phyloP scores from a whole-genome alignment of 2,797 vertebrate species.

The Thaleichthys pacificus region DNA sequence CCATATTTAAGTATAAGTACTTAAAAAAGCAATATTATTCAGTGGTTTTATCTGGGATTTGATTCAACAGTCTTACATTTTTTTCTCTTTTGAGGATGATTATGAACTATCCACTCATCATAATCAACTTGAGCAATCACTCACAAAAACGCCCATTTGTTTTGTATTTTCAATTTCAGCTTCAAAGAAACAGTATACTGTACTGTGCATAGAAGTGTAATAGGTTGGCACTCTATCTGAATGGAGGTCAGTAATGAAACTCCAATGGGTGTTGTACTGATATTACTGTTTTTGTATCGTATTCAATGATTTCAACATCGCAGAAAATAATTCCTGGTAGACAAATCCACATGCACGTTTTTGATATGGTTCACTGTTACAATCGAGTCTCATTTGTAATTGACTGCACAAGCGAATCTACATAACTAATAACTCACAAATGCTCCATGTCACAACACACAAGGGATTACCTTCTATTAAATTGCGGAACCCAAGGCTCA shows the following conservation, averaged over 20 bases:
- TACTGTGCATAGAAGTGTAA: conserved; percentile 35
- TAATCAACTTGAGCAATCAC: conserved; percentile 45
- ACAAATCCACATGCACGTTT: too few species aligned
- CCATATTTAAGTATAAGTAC: neutral
- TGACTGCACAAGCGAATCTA: too few species aligned
- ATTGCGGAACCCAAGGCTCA: too few species aligned
- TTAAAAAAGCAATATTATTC: conserved; percentile 9
- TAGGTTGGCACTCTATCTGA: conserved; percentile 30
- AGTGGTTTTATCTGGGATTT: conserved; percentile 27
- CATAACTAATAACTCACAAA: too few species aligned
- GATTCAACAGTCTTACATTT: conserved; percentile 39
- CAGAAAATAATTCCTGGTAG: too few species aligned
- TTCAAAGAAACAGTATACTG: conserved; percentile 4
- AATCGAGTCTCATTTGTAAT: too few species aligned
- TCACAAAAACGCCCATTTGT: neutral
- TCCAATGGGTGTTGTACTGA: too few species aligned
- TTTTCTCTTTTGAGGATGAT: conserved; percentile 29
- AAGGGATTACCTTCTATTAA: too few species aligned
- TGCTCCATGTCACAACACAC: too few species aligned
- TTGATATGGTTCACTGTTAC: too few species aligned
- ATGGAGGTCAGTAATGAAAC: neutral
- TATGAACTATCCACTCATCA: conserved; percentile 58
- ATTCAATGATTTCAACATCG: too few species aligned
- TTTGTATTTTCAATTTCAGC: neutral
- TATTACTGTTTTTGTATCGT: too few species aligned